Evolutionary conservation across 2,888 invertebrate species (phyloP).

Genomic region (Altica lythri): DNA sequence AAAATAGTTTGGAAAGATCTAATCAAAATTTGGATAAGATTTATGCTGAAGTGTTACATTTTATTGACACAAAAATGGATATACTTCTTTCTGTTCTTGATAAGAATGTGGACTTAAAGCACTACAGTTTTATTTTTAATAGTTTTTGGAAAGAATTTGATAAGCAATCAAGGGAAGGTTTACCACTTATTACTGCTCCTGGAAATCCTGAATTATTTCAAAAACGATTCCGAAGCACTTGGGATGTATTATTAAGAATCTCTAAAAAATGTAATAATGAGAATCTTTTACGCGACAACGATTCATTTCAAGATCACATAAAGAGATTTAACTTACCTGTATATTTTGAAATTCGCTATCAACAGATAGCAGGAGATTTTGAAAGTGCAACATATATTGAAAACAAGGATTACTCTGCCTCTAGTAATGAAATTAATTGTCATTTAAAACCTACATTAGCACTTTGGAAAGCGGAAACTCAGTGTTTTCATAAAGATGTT

Average conservation of each 20-base stretch:
- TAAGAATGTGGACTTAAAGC: conserved; percentile 58
- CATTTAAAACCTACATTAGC: conserved; percentile 54
- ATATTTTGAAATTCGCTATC: conserved; percentile 95
- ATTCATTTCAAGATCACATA: conserved; percentile 74
- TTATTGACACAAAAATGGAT: conserved; percentile 73
- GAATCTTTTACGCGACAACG: conserved; percentile 66
- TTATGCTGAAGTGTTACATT: conserved; percentile 71
- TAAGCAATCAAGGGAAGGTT: conserved; percentile 76
- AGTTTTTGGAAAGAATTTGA: conserved; percentile 89
- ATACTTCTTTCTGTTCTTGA: conserved; percentile 54
- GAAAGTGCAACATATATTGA: conserved; percentile 56
- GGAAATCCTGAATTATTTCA: conserved; percentile 91
- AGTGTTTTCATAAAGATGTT: conserved; percentile 79
- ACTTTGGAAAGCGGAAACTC: conserved; percentile 57
- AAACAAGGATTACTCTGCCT: conserved; percentile 38
- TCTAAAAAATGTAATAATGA: conserved; percentile 69
- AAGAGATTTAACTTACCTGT: conserved; percentile 92
- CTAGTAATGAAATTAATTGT: conserved; percentile 55
- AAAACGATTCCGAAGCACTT: conserved; percentile 77
- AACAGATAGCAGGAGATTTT: conserved; percentile 82
- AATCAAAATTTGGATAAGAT: conserved; percentile 71
- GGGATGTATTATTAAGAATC: conserved; percentile 74
- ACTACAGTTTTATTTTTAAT: conserved; percentile 79
- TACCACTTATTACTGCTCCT: conserved; percentile 86
- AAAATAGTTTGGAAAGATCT: conserved; percentile 62